Evolutionary conservation across 2,113 vertebrate species (phyloP), one percentile per base, ranked within the genome.

Genomic region (Pseudonaja textilis): DNA sequence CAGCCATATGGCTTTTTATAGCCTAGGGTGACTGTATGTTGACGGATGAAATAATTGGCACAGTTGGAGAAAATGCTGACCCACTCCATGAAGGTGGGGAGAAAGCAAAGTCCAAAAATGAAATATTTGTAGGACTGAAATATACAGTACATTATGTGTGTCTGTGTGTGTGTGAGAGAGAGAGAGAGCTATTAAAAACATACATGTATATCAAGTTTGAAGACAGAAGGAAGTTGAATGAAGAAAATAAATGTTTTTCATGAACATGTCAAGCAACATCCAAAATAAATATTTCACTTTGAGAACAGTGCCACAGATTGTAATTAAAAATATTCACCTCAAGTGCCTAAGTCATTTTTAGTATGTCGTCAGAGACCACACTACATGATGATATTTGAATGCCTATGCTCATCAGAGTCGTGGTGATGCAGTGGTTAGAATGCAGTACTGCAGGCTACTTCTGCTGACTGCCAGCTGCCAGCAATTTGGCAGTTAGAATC

Each of bases 1-100:
- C 94, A 91, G 95, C 96, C 97, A 97, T 96, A 97, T 96, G 97
- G 96, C 95, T 96, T 96, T 93, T 89, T 89, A 50, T 57, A 96
- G 93, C 94, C 97, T 97, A 96, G 91, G 95, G n/a, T 93, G 96
- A 96, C 92, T 96, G 85, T 74, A 56, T 26, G 89, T 97, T 95
- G 92, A 93, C 95, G 94, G 90, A 90, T 87, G 88, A 95, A 93
- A 59, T 95, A 90, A 94, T 74, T 93, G 56, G 85, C 91, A 92
- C 90, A 94, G 94, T 92, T 91, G 95, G 61, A n/a, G 26, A 59
- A 92, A 95, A 89, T 50, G 52, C 91, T 1, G 94, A 97, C 94
- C 93, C 0, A 34, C 91, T 95, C 89, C 92, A 89, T 22, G 20
- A 8, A 90, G 1, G 0, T 0, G 14, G 5, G 39, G 12, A 61